Evolutionary conservation across 2,888 invertebrate species (phyloP).

Genomic region (Biston betularia): DNA sequence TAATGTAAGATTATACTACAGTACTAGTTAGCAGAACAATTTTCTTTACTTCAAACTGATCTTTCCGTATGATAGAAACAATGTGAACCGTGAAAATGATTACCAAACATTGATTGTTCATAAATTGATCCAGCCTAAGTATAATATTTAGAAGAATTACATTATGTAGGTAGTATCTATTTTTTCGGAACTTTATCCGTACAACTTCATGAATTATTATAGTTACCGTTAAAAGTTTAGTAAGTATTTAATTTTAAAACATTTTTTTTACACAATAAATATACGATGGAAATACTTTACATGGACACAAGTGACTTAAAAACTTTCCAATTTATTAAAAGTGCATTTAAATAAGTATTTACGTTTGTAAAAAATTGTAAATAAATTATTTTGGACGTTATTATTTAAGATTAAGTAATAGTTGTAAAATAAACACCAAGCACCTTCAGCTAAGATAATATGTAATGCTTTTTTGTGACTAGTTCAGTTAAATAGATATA

Average conservation of each 20-base stretch:
- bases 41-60: too few species aligned
- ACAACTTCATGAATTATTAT: constrained; percentile 34
- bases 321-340: constrained; percentile 32
- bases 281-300: constrained; percentile 49
- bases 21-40: too few species aligned
- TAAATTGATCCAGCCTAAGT: constrained; percentile 33
- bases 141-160: constrained; percentile 10
- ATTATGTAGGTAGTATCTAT: constrained; percentile 11
- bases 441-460: constrained; percentile 38
- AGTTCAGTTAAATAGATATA: constrained; percentile 30
- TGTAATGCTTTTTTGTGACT: constrained; percentile 35
- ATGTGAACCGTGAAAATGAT: too few species aligned
- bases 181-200: constrained; percentile 31
- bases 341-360: constrained; percentile 36
- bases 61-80: too few species aligned
- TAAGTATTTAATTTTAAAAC: constrained; percentile 34
- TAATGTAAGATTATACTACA: too few species aligned
- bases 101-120: background rate
- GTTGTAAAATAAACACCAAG: constrained; percentile 29
- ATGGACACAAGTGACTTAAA: constrained; percentile 45
- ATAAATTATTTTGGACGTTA: constrained; percentile 58
- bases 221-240: constrained; percentile 43
- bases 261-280: constrained; percentile 43
- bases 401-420: constrained; percentile 38
- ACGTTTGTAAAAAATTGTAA: constrained; percentile 52